A percentile compares a stretch with the other conserved stretches of the same genome.
Evolutionary conservation across 1,140 invertebrate species (phyloP).

Genomic region (Drosophila cardini): DNA sequence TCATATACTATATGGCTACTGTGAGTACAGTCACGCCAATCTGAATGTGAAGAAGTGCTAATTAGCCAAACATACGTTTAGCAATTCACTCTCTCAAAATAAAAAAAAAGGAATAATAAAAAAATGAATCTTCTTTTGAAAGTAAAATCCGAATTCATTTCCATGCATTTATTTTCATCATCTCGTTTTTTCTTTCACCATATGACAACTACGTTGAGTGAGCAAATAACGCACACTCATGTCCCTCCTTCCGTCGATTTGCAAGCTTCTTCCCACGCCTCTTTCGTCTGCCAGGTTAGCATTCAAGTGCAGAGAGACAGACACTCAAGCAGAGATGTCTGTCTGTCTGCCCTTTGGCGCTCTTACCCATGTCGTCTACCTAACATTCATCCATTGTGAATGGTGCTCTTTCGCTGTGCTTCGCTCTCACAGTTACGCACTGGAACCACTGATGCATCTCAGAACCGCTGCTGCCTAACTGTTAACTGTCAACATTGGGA

Average conservation of each 20-base stretch:
- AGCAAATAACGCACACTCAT: not conserved
- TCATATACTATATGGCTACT: conserved; percentile 13
- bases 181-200: conserved; percentile 5
- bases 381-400: conserved; percentile 1
- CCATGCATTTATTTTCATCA: conserved; percentile 9
- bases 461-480: conserved; percentile 27
- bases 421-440: conserved; percentile 27
- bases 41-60: conserved; percentile 10
- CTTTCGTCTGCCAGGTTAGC: conserved; percentile 26
- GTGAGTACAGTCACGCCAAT: conserved; percentile 23
- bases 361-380: not conserved
- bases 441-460: conserved; percentile 20
- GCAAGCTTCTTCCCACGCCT: conserved; percentile 34
- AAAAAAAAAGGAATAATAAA: too few relatives aligned
- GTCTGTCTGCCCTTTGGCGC: conserved; percentile 3
- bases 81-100: conserved; percentile 17
- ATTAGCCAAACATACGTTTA: conserved; percentile 19
- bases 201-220: conserved; percentile 21
- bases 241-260: conserved; percentile 4
- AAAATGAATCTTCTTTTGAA: conserved; percentile 16
- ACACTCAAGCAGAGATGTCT: not conserved
- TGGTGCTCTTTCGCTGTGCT: not conserved
- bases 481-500: conserved; percentile 25
- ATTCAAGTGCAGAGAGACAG: conserved; percentile 9
- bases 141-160: conserved; percentile 17